phyloP scores from a whole-genome alignment of 2,797 vertebrate genomes.

The Silurus lanzhouensis region DNA sequence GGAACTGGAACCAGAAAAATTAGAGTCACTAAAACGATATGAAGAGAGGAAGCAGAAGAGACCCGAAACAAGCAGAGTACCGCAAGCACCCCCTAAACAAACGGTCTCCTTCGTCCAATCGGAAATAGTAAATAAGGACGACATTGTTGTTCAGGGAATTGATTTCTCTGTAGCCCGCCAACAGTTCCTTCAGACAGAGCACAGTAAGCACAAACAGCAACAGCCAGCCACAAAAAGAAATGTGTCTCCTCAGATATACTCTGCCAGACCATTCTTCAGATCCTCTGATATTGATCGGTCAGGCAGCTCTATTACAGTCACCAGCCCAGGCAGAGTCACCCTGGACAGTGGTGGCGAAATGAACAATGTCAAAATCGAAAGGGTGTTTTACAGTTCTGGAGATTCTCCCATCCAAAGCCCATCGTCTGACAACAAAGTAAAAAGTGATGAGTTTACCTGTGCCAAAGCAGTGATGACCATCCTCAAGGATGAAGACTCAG shows the following conservation, averaged over 20 bases:
- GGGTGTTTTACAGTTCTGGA: conserved; percentile 63
- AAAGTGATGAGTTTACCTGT: conserved; percentile 86
- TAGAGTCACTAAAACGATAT: conserved; percentile 91
- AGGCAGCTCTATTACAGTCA: conserved; percentile 55
- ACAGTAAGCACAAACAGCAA: conserved; percentile 60
- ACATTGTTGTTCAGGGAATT: conserved; percentile 90
- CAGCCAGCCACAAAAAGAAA: conserved; percentile 71
- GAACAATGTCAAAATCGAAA: conserved; percentile 66
- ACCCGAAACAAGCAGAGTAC: conserved; percentile 66
- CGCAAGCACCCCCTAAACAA: conserved; percentile 37
- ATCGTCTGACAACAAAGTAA: conserved; percentile 29
- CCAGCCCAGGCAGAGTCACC: conserved; percentile 59
- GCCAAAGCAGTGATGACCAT: conserved; percentile 87
- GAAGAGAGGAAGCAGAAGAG: conserved; percentile 89
- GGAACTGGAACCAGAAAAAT: conserved; percentile 87
- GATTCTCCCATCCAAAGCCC: conserved; percentile 31
- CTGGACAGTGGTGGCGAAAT: conserved; percentile 58
- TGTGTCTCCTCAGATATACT: conserved; percentile 85
- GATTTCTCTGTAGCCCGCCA: conserved; percentile 89
- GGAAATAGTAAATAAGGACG: conserved; percentile 78
- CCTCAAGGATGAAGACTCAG: conserved; percentile 86
- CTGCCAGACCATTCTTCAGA: conserved; percentile 88
- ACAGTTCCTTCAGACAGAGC: conserved; percentile 89
- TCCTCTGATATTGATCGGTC: conserved; percentile 71
- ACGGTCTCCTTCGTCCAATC: conserved; percentile 61